A percentile compares a stretch with the other conserved stretches of the same genome.
These are phyloP conservation scores for Drosophila dunni DNA, from an alignment of 1,140 invertebrate species.

Conservation along the genomic window DNA sequence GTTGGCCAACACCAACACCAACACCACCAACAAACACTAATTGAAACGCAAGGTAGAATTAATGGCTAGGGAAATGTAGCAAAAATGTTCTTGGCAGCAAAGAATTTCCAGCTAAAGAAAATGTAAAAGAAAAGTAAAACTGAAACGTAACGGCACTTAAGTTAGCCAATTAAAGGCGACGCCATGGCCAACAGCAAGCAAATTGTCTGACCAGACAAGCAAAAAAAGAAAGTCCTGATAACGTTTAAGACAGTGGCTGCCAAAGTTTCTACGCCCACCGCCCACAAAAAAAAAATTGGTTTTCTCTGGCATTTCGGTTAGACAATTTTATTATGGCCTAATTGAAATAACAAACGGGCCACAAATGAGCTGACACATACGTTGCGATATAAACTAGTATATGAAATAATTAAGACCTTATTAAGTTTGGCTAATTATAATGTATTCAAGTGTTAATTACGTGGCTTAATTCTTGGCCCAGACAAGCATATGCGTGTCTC, in stretches of 20 bases:
- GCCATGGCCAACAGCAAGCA: constrained; percentile 31
- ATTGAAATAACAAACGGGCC: constrained; percentile 71
- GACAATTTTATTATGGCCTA: constrained; percentile 78
- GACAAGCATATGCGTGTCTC: constrained; percentile 14
- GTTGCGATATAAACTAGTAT: constrained; percentile 11
- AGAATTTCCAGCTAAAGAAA: constrained; percentile 11
- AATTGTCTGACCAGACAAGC: constrained; percentile 28
- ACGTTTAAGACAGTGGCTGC: constrained; percentile 35
- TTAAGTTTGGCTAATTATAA: constrained; percentile 45
- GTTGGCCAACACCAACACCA: constrained; percentile 31
- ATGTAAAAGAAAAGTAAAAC: constrained; percentile 46
- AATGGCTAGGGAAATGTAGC: constrained; percentile 75
- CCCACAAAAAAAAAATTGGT: constrained; percentile 51
- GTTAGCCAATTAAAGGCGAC: constrained; percentile 76
- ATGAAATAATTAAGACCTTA: constrained; percentile 45
- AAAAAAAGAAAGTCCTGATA: constrained; percentile 3
- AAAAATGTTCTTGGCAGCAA: constrained; percentile 15
- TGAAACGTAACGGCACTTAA: constrained; percentile 81
- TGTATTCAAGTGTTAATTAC: constrained; percentile 55
- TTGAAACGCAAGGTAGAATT: constrained; percentile 80
- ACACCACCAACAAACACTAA: constrained; percentile 59
- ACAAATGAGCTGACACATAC: constrained; percentile 59
- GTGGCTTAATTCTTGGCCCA: constrained; percentile 1
- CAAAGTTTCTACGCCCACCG: constrained; percentile 9
- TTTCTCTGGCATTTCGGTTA: constrained; percentile 48